Conservation (phyloP, 2,113 vertebrate species). For the Myiagra hebetior region DNA sequence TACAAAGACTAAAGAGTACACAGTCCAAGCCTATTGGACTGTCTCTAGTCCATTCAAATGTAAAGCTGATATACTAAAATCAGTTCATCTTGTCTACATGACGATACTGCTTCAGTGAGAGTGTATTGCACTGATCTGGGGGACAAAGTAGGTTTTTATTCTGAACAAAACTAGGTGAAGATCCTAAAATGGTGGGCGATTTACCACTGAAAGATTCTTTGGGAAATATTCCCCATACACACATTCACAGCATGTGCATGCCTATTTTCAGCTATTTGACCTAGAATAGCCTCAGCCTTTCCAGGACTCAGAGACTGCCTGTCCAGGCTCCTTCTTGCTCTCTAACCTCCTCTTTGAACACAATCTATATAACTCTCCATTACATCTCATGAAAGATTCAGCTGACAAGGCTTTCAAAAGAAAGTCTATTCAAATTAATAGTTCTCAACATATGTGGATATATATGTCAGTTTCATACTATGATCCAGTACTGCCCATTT, state of each 20-base stretch:
- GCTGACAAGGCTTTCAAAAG: background rate
- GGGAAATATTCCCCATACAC: accelerated
- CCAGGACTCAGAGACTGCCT: background rate
- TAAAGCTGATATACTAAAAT: background rate
- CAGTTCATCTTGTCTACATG: background rate
- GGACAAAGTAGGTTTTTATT: background rate
- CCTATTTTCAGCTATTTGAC: background rate
- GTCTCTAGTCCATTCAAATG: background rate
- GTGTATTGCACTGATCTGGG: background rate
- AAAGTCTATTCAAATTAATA: background rate
- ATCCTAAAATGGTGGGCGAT: background rate
- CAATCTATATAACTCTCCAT: background rate
- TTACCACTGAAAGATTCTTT: background rate
- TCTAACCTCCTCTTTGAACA: background rate
- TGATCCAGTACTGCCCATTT: background rate
- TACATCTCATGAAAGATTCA: background rate
- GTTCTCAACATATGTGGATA: background rate
- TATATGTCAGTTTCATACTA: background rate
- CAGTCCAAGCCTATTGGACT: background rate
- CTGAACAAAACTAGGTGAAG: background rate
- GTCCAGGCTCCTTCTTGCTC: background rate
- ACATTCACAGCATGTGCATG: accelerated
- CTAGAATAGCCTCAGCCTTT: background rate
- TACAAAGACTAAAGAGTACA: background rate
- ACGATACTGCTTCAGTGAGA: background rate